These are phyloP conservation scores for Scophthalmus maximus DNA, from an alignment of 2,113 vertebrate genomes.

Conservation along the genomic window DNA sequence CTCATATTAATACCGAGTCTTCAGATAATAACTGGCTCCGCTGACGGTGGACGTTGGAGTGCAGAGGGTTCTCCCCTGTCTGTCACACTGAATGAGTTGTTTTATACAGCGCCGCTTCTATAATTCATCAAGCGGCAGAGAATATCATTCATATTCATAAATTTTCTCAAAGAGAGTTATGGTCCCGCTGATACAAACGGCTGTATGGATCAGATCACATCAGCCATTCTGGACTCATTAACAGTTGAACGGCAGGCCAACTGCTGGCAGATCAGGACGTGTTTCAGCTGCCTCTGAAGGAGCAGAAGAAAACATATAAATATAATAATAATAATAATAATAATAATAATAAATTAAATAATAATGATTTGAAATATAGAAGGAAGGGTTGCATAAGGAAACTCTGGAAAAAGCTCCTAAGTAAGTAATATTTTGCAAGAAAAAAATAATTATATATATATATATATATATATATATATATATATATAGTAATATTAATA, in stretches of 20 bases:
- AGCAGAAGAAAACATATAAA: neutral
- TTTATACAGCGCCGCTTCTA: constrained; percentile 51
- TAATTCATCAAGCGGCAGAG: constrained; percentile 61
- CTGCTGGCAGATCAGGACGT: constrained; percentile 61
- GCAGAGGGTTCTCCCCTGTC: constrained; percentile 1
- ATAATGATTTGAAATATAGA: neutral
- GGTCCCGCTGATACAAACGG: constrained; percentile 49
- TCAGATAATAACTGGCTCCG: constrained; percentile 46
- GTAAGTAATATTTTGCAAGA: no score
- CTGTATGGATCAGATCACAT: constrained; percentile 60
- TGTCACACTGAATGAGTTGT: constrained; percentile 34
- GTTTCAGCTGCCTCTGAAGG: constrained; percentile 8
- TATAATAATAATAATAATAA: neutral
- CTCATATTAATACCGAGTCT: constrained; percentile 50
- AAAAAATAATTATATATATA: no score
- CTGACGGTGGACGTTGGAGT: constrained; percentile 21
- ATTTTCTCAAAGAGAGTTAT: constrained; percentile 64
- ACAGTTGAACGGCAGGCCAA: constrained; percentile 46
- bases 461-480: no score
- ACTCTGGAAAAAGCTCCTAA: no score
- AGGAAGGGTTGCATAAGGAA: no score
- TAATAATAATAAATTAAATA: neutral
- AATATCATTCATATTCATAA: constrained; percentile 70
- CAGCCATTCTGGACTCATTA: constrained; percentile 72
- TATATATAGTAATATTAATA: no score